Evolutionary conservation across 2,113 vertebrate species (phyloP), one percentile per base, ranked within the genome.

Genomic region (Nesoenas mayeri): DNA sequence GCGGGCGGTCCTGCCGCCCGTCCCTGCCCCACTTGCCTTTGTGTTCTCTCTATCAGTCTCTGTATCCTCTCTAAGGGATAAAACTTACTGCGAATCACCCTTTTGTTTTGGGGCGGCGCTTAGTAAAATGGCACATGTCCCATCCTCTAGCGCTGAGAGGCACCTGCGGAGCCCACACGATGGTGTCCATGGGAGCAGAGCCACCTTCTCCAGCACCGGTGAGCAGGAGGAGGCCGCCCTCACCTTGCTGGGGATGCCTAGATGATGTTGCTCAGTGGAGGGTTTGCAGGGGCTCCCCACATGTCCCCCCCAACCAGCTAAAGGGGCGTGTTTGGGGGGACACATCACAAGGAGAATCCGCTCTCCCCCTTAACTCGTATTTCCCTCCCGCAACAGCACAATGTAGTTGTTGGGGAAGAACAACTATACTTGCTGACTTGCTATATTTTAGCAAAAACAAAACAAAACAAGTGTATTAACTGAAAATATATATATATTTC

Each of bases 371-470:
- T 82, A 32, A 10, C 38, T 65, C 71, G 2, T 17, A 15, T n/a
- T 64, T 20, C 20, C 54, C 61, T 71, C 57, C 32, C 8, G 6
- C 79, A 48, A 3, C 72, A 81, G 75, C 87, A 51, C 29, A 5
- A 51, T 16, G 1, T 78, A 91, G 72, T 81, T 95, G 95, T 73
- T 88, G 62, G 69, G 93, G 84, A 54, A 80, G 93, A 94, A 79
- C 85, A 91, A 5, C 61, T 85, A 84, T 83, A 96, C 94, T 97
- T 97, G 95, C 96, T 93, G 95, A 97, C 97, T 98, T 98, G 98
- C 98, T 98, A 94, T 96, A 74, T 97, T 97, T 97, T 98, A 97
- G 98, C 98, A 98, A 98, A 98, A 98, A 95, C 56, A 58, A 92
- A 71, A 9, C 67, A 62, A 32, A 51, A 81, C 58, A 44, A 38